Evolutionary conservation across 2,113 vertebrate genomes (phyloP), one percentile per base, ranked within the genome.

Genomic region (Phylloscopus trochilus): DNA sequence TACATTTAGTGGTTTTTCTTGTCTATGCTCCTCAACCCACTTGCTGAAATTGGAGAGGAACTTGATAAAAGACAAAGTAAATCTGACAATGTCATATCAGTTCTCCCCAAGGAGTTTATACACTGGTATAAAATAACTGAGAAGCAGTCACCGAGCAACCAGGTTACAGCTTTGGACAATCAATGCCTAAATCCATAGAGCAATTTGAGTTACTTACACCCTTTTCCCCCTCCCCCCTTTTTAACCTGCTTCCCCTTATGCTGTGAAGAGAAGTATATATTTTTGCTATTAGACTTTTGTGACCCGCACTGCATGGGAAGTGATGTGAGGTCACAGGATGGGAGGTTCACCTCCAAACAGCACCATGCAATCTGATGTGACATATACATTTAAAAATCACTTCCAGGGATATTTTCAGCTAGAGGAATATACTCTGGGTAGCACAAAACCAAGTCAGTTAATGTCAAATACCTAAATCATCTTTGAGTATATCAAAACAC

Each of bases 91-190:
- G 24, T 95, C 59, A 2, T 68, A 80, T 82, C 83, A 83, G 26
- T 74, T 63, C 7, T 93, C 95, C 91, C 79, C 52, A 58, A 33
- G 82, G 93, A 74, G 43, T 91, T 94, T 49, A 77, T 72, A 77
- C 49, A 69, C 19, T 55, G 63, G 44, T 88, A 66, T 87, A 94
- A 97, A 96, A 96, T 97, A 86, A 83, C 76, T 85, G 94, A 93
- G 87, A 95, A 93, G 43, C 73, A 93, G 96, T 95, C 90, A 90
- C 27, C 2, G 43, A 92, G 35, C 73, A 96, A 60, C 55, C 35
- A 70, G 72, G 83, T 70, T 69, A 69, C 83, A 90, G 53, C 83
- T 96, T 96, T 26, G 67, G 83, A 93, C 95, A 89, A 92, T 66
- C 66, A 78, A 35, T 51, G 68, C 83, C 86, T 83, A 83, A 95